phyloP scores from a whole-genome alignment of 1,140 invertebrate species.

The Camponotus vicinus region DNA sequence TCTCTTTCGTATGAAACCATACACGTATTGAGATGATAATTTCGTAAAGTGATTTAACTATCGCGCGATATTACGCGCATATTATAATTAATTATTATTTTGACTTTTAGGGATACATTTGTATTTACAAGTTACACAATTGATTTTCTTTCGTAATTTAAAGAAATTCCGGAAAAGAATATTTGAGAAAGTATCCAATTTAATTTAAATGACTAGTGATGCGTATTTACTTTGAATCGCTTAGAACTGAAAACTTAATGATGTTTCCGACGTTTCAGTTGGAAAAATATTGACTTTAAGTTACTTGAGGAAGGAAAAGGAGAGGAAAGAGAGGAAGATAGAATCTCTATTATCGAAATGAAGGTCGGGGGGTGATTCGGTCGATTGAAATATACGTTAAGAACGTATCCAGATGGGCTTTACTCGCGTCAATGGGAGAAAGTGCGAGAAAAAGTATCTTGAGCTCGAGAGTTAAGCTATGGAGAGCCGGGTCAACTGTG shows the following conservation, averaged over 20 bases:
- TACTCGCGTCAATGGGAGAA: slow-evolving; percentile 4
- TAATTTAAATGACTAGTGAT: not conserved
- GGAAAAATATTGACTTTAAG: not conserved
- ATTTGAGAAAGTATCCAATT: not conserved
- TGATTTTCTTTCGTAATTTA: not conserved
- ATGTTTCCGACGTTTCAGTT: not conserved
- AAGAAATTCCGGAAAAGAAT: not conserved
- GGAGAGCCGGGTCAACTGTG: slow-evolving; percentile 42
- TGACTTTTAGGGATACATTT: not conserved
- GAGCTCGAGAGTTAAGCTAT: slow-evolving; percentile 43
- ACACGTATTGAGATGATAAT: too few species aligned
- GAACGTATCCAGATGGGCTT: not conserved
- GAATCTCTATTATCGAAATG: not conserved
- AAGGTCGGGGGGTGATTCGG: not conserved
- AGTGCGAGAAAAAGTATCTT: slow-evolving; percentile 35
- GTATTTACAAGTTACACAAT: not conserved
- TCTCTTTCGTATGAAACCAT: not conserved
- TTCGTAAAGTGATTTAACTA: too few species aligned
- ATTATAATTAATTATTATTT: not conserved
- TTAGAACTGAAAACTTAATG: not conserved
- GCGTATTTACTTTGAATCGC: not conserved
- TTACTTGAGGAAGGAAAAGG: not conserved
- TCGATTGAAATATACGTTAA: not conserved
- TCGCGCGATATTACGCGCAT: too few species aligned
- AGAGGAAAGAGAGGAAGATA: not conserved